These are phyloP conservation scores for Antechinus flavipes DNA, from an alignment of 2,113 vertebrate genomes.

Conservation along the genomic window DNA sequence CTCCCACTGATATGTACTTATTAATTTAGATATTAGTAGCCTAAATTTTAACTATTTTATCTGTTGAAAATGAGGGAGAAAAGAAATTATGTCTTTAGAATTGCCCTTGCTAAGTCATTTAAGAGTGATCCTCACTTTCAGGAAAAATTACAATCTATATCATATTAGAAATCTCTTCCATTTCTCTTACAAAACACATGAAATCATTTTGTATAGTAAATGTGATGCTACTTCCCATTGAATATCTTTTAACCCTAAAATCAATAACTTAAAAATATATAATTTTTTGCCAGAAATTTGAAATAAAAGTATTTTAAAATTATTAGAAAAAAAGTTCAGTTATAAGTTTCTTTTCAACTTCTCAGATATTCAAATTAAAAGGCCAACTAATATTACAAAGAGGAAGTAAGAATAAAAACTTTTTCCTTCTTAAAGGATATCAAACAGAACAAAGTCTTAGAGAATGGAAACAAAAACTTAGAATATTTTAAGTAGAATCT, in stretches of 20 bases:
- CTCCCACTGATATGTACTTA: slow-evolving; percentile 3
- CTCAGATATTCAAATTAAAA: slow-evolving; percentile 29
- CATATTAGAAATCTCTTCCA: background rate
- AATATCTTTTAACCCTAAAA: slow-evolving; percentile 28
- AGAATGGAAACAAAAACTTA: slow-evolving; percentile 16
- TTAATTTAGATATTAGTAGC: slow-evolving; percentile 17
- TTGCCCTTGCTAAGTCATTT: slow-evolving; percentile 6
- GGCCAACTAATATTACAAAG: background rate
- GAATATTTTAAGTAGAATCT: slow-evolving; percentile 4
- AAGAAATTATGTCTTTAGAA: slow-evolving; percentile 13
- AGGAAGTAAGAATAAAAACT: slow-evolving; percentile 6
- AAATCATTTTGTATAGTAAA: slow-evolving; percentile 21
- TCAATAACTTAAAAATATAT: slow-evolving; percentile 14
- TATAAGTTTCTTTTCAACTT: background rate
- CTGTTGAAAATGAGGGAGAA: background rate
- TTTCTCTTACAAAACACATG: slow-evolving; percentile 14
- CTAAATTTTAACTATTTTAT: slow-evolving; percentile 15
- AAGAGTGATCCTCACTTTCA: slow-evolving; percentile 31
- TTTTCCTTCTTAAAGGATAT: slow-evolving; percentile 8
- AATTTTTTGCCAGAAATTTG: background rate
- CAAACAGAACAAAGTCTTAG: slow-evolving; percentile 8
- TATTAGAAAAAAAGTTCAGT: background rate
- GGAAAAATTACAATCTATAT: slow-evolving; percentile 4
- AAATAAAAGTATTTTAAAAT: too few species aligned
- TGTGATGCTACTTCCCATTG: slow-evolving; percentile 8